Evolutionary conservation across 2,888 invertebrate genomes (phyloP).

Genomic region (Acleris holmiana): DNA sequence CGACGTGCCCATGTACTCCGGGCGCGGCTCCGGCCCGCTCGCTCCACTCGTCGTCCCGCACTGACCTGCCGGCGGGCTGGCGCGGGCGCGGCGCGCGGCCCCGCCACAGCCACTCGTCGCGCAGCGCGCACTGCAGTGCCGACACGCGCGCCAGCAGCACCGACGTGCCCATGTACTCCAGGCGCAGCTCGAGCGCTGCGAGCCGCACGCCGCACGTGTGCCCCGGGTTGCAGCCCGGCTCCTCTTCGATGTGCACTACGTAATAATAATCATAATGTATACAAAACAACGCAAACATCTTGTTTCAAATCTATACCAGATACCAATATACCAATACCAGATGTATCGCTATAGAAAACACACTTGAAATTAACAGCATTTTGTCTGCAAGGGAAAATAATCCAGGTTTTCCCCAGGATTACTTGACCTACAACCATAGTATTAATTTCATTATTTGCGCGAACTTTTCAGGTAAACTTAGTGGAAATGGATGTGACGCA

Average conservation of each 20-base stretch:
- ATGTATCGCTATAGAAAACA: neutral
- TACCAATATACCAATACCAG: too few relatives aligned
- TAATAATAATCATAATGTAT: neutral
- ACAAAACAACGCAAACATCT: too few relatives aligned
- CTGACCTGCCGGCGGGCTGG: conserved; percentile 43
- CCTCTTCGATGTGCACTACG: conserved; percentile 93
- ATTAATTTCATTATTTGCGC: too few relatives aligned
- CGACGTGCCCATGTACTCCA: conserved; percentile 99
- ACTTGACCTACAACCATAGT: too few relatives aligned
- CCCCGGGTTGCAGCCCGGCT: conserved; percentile 94
- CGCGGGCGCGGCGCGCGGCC: conserved; percentile 35
- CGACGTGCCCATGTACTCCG: conserved; percentile 99
- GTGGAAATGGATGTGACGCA: too few relatives aligned
- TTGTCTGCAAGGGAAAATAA: too few relatives aligned
- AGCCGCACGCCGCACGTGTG: conserved; percentile 93
- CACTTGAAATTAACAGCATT: too few relatives aligned
- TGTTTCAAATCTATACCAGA: too few relatives aligned
- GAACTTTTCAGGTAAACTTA: too few relatives aligned
- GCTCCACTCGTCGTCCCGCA: neutral
- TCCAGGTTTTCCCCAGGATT: too few relatives aligned
- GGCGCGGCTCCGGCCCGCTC: conserved; percentile 86
- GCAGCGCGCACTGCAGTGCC: conserved; percentile 90
- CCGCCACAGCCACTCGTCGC: conserved; percentile 91
- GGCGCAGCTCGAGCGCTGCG: conserved; percentile 93
- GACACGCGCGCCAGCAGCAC: conserved; percentile 96